phyloP scores from a whole-genome alignment of 2,113 vertebrate genomes.

The Verasper variegatus region DNA sequence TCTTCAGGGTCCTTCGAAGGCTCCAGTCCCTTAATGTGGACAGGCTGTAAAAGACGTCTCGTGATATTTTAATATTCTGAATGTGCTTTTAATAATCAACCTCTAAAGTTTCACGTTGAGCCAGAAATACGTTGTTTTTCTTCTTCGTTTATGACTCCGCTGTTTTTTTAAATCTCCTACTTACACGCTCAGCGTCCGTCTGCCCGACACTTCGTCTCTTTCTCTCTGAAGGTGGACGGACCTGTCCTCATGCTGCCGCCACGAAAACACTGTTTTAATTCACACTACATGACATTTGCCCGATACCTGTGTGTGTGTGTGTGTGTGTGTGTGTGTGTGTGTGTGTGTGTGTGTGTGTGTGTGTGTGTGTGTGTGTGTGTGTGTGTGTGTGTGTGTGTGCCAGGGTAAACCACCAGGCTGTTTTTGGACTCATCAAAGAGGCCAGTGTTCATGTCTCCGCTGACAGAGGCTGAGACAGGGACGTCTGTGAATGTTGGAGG shows the following conservation, averaged over 20 bases:
- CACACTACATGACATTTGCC: slow-evolving; percentile 58
- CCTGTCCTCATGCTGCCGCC: slow-evolving; percentile 6
- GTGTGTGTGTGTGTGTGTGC: slow-evolving; percentile 34
- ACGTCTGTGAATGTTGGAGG: slow-evolving; percentile 42
- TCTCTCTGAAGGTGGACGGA: slow-evolving; percentile 25
- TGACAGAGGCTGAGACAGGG: slow-evolving; percentile 49
- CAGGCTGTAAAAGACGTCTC: not conserved
- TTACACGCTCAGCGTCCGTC: slow-evolving; percentile 16
- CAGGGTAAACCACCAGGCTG: slow-evolving; percentile 41
- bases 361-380: slow-evolving; percentile 32
- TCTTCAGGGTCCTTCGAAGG: not conserved
- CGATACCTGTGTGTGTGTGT: slow-evolving; percentile 39
- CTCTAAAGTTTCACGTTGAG: no score
- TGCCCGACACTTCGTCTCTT: slow-evolving; percentile 11
- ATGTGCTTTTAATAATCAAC: not conserved
- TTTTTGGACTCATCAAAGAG: slow-evolving; percentile 78
- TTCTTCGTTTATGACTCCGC: not conserved
- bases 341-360: slow-evolving; percentile 24
- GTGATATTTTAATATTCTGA: not conserved
- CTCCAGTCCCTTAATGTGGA: not conserved
- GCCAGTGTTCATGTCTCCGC: slow-evolving; percentile 69
- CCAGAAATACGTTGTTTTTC: not conserved
- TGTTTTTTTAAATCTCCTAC: not conserved
- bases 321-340: slow-evolving; percentile 30
- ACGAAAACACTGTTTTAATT: slow-evolving; percentile 63